phyloP scores from a whole-genome alignment of 2,888 invertebrate species.

The Ceriagrion tenellum region DNA sequence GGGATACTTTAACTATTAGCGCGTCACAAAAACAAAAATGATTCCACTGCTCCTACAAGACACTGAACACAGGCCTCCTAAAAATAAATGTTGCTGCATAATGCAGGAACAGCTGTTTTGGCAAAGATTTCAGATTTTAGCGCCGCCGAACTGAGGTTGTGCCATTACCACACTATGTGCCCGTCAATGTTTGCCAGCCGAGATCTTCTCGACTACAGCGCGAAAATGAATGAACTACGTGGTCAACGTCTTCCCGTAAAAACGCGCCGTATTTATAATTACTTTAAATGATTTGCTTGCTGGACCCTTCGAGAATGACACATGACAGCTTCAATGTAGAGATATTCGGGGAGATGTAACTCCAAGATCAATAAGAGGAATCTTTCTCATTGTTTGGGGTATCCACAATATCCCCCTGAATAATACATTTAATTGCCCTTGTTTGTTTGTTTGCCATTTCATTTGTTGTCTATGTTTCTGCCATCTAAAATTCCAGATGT shows the following conservation, averaged over 20 bases:
- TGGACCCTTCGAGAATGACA: too few species aligned
- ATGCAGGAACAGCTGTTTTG: conserved; percentile 62
- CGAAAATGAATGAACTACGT: background rate
- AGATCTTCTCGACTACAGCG: conserved; percentile 34
- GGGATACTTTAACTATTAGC: conserved; percentile 43
- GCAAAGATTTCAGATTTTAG: conserved; percentile 58
- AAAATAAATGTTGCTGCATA: conserved; percentile 65
- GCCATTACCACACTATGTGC: conserved; percentile 33
- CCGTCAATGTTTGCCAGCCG: background rate
- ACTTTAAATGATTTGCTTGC: background rate
- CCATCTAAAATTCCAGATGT: too few species aligned
- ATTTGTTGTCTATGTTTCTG: too few species aligned
- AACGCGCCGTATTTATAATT: background rate
- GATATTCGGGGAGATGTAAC: too few species aligned
- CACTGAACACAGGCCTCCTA: conserved; percentile 49
- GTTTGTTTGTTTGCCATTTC: too few species aligned
- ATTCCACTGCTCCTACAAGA: background rate
- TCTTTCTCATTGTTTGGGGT: too few species aligned
- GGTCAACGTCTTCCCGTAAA: background rate
- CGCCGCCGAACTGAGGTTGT: conserved; percentile 35
- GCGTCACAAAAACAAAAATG: conserved; percentile 59
- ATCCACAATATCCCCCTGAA: too few species aligned
- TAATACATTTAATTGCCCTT: too few species aligned
- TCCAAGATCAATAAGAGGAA: too few species aligned
- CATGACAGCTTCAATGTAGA: too few species aligned